Conservation (phyloP, 2,888 invertebrate species). For the Eupithecia inturbata region DNA sequence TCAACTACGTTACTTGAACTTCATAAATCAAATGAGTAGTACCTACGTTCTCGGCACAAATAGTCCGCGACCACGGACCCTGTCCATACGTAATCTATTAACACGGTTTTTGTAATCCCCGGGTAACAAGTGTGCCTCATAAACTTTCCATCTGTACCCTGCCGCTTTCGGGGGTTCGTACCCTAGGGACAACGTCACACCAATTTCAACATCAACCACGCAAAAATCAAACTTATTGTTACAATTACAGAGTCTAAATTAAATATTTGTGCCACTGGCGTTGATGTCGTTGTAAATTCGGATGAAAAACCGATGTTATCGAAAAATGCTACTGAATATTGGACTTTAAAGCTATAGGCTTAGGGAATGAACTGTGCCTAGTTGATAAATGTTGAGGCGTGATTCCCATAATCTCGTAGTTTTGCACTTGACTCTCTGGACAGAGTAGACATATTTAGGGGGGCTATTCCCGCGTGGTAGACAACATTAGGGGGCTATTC, state of each 20-base stretch:
- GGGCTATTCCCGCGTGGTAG: conserved; percentile 41
- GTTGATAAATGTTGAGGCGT: conserved; percentile 53
- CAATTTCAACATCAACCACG: conserved; percentile 26
- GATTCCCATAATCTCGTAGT: conserved; percentile 80
- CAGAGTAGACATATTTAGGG: conserved; percentile 59
- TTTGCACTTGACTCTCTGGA: conserved; percentile 76
- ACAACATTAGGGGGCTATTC: conserved; percentile 44
- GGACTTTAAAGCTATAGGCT: conserved; percentile 35
- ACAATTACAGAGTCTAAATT: background rate
- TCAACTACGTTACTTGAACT: background rate
- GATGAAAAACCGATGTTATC: conserved; percentile 52
- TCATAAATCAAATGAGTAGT: background rate
- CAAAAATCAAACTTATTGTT: conserved; percentile 47
- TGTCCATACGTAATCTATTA: conserved; percentile 36
- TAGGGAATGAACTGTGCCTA: background rate
- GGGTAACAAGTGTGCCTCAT: conserved; percentile 78
- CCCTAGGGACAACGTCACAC: conserved; percentile 69
- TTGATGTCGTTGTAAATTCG: conserved; percentile 49
- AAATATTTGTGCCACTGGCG: background rate
- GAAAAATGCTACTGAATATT: conserved; percentile 37
- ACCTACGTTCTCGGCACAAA: background rate
- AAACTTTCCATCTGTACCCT: conserved; percentile 78
- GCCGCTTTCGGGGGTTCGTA: conserved; percentile 73
- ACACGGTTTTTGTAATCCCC: conserved; percentile 80
- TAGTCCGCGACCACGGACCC: background rate